Percentiles rank a stretch among this genome's conserved stretches.
Evolutionary conservation across 2,888 invertebrate species (phyloP).

Genomic region (Idaea aversata): DNA sequence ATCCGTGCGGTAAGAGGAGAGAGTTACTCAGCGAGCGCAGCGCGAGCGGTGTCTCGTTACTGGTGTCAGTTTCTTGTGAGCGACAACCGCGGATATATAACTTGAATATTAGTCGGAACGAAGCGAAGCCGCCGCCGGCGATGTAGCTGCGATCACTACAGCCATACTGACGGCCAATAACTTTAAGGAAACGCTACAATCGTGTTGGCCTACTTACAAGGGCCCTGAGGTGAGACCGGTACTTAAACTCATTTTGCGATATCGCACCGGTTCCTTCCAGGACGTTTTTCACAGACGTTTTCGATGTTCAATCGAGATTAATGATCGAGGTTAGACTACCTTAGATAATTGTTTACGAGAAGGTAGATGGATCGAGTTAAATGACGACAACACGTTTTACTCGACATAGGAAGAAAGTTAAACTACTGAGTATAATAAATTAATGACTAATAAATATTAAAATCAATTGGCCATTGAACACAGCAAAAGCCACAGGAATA

Average conservation of each 20-base stretch:
- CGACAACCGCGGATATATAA: slow-evolving; percentile 70
- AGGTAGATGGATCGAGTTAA: background rate
- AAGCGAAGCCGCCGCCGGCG: slow-evolving; percentile 38
- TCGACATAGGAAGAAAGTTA: background rate
- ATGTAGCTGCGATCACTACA: slow-evolving; percentile 47
- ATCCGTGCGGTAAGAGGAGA: slow-evolving; percentile 66
- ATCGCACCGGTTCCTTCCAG: slow-evolving; percentile 33
- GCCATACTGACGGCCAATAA: slow-evolving; percentile 46
- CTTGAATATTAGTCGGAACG: slow-evolving; percentile 49
- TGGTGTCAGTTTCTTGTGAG: slow-evolving; percentile 61
- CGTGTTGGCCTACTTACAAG: slow-evolving; percentile 52
- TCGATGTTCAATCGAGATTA: slow-evolving; percentile 45
- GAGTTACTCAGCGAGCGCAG: slow-evolving; percentile 60
- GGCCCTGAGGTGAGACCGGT: slow-evolving; percentile 60
- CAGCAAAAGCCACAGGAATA: no score
- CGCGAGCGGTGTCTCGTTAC: slow-evolving; percentile 63
- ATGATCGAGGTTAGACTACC: slow-evolving; percentile 21
- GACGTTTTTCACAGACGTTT: slow-evolving; percentile 48
- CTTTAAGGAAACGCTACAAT: slow-evolving; percentile 60
- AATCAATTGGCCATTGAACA: no score
- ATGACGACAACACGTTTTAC: background rate
- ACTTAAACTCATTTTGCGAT: slow-evolving; percentile 43
- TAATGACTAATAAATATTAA: background rate
- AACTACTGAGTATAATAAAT: background rate
- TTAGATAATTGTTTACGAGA: background rate